phyloP scores from a whole-genome alignment of 2,888 invertebrate species.

The Drosophila picticornis region DNA sequence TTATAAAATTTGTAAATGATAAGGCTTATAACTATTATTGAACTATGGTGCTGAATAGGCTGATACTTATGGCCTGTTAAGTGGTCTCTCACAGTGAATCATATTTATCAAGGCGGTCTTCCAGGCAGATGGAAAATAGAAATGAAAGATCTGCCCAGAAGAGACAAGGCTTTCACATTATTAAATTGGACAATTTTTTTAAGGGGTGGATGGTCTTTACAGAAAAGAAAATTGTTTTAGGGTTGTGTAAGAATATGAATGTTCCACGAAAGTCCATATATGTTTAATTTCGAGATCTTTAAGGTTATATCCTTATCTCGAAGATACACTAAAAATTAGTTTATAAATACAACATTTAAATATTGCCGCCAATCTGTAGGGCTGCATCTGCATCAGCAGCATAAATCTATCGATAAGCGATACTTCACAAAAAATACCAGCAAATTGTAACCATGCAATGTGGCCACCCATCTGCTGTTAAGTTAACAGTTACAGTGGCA shows the following conservation, averaged over 20 bases:
- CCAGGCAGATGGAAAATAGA: accelerated
- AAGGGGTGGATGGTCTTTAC: not conserved
- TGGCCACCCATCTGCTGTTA: slow-evolving; percentile 10
- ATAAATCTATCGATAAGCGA: slow-evolving; percentile 14
- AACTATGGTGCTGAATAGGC: not conserved
- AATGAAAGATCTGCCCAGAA: not conserved
- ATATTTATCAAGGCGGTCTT: not conserved
- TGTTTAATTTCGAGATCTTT: not conserved
- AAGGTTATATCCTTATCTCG: too few species aligned
- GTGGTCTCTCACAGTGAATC: not conserved
- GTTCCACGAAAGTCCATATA: not conserved
- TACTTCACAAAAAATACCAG: not conserved
- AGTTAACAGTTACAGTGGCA: slow-evolving; percentile 10
- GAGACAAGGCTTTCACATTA: not conserved
- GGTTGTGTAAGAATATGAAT: not conserved
- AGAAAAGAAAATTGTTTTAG: not conserved
- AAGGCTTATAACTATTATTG: not conserved
- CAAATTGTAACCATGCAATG: not conserved
- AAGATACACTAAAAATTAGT: not conserved
- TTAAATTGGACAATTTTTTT: not conserved
- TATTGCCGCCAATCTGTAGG: slow-evolving; percentile 11
- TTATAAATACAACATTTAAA: slow-evolving; percentile 3
- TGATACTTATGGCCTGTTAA: not conserved
- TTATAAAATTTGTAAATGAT: not conserved
- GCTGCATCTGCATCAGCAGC: not conserved